Conservation (phyloP, 2,888 invertebrate species). For the Shargacucullia verbasci region DNA sequence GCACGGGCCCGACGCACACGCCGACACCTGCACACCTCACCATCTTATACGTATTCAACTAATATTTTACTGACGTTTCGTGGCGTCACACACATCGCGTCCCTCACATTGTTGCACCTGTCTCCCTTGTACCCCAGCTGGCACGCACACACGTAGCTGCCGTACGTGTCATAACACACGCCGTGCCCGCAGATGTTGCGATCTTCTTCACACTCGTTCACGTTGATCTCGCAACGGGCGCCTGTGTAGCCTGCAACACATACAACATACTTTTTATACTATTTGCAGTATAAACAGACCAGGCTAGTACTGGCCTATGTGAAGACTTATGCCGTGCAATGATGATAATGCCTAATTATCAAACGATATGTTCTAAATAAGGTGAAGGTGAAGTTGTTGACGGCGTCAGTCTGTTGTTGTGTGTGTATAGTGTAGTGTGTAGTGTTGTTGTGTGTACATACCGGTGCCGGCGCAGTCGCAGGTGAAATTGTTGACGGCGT, state of each 20-base stretch:
- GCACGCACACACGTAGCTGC: slow-evolving; percentile 94
- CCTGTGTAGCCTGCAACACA: slow-evolving; percentile 91
- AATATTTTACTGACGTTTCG: too few relatives aligned
- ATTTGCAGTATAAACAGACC: too few relatives aligned
- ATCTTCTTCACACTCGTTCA: slow-evolving; percentile 93
- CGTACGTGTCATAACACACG: slow-evolving; percentile 95
- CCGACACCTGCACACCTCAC: slow-evolving; percentile 85
- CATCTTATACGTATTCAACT: too few relatives aligned
- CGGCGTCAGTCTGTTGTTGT: too few relatives aligned
- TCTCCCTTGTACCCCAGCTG: slow-evolving; percentile 93
- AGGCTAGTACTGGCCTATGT: too few relatives aligned
- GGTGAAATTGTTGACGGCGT: slow-evolving; percentile 92
- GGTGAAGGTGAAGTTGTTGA: too few relatives aligned
- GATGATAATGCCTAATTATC: too few relatives aligned
- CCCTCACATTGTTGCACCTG: slow-evolving; percentile 91
- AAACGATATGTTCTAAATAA: too few relatives aligned
- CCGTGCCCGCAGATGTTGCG: slow-evolving; percentile 91
- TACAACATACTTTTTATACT: background rate
- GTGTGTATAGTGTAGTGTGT: too few relatives aligned
- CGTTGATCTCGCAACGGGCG: slow-evolving; percentile 92
- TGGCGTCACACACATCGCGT: too few relatives aligned
- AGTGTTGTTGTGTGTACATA: background rate
- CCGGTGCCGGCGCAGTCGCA: slow-evolving; percentile 93
- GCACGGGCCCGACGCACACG: slow-evolving; percentile 92
- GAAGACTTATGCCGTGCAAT: too few relatives aligned